Conservation (phyloP, 2,888 invertebrate species). For the Drosophila picticornis region DNA sequence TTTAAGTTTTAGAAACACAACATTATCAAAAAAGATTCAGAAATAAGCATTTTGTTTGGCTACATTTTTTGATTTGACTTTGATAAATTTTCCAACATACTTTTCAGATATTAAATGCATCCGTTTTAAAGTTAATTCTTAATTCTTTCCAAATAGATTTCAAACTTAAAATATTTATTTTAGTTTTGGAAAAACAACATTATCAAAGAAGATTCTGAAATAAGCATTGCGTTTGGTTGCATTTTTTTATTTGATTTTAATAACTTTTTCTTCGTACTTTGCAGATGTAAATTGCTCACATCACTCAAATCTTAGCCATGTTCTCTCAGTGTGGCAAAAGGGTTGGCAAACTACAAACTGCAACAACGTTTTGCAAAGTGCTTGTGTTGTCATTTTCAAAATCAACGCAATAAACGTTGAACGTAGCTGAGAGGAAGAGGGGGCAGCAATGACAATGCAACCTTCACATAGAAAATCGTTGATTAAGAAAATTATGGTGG, state of each 20-base stretch:
- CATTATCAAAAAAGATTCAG: background rate
- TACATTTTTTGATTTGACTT: background rate
- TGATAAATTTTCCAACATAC: background rate
- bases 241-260: background rate
- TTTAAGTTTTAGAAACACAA: background rate
- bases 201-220: background rate
- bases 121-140: background rate
- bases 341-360: constrained; percentile 4
- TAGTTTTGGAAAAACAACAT: background rate
- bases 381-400: constrained; percentile 66
- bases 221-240: background rate
- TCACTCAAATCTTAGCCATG: background rate
- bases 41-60: background rate
- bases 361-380: constrained; percentile 8
- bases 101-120: background rate
- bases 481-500: constrained; percentile 82
- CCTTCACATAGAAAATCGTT: constrained; percentile 85
- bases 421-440: background rate
- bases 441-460: constrained; percentile 65
- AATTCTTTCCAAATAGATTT: too few relatives aligned
- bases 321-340: constrained; percentile 6
- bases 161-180: background rate
- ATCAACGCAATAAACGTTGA: constrained; percentile 60
- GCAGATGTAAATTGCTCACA: background rate
- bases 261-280: background rate